Base-by-base conservation (phyloP, 2,888 invertebrate genomes). In the Drosophila testacea region DNA sequence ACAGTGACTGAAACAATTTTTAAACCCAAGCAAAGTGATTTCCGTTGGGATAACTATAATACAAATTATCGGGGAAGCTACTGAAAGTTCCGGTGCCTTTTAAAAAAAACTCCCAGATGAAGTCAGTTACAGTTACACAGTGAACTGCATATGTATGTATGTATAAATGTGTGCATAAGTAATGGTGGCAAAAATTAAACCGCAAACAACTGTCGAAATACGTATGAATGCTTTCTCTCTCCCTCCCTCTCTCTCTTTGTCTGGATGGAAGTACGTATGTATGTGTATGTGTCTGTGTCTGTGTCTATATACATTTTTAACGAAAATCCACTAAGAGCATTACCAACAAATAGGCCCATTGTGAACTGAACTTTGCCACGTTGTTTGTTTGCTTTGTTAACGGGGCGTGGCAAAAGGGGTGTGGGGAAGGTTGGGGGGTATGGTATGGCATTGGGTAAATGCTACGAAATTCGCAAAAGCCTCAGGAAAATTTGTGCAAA, bases 311-410 rank as follows among this genome's bases (percentile, higher is more conserved):
- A 73, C 79, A 82, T 87, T 70, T 82, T 88, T 84, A 82, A 82
- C 73, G 70, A 67, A 85, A 82, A 88, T 81, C 66, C 88, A 75
- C 76, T 72, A 69, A 81, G 79, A 87, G 81, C 68, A 67, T 75
- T 59, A 66, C 62, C 62, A 47, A 42, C 61, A 50, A 59, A 39
- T 30, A 48, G 52, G 73, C 32, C 60, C 42, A 73, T 63, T 50
- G 60, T 56, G 41, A 46, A 39, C 44, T 48, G 52, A 68, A 61
- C 39, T 62, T 52, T n/a, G 38, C 50, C 44, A 32, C 9, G 28
- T 16, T 38, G 42, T 42, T 34, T 42, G 55, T 55, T 57, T 32
- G 61, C 44, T 42, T 46, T 46, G 61, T 67, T 66, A 65, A 65
- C 13, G 13, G 22, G 28, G 38, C 6, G 16, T 42, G 36, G 28